phyloP scores from a whole-genome alignment of 2,797 vertebrate genomes.

The Rousettus madagascariensis region DNA sequence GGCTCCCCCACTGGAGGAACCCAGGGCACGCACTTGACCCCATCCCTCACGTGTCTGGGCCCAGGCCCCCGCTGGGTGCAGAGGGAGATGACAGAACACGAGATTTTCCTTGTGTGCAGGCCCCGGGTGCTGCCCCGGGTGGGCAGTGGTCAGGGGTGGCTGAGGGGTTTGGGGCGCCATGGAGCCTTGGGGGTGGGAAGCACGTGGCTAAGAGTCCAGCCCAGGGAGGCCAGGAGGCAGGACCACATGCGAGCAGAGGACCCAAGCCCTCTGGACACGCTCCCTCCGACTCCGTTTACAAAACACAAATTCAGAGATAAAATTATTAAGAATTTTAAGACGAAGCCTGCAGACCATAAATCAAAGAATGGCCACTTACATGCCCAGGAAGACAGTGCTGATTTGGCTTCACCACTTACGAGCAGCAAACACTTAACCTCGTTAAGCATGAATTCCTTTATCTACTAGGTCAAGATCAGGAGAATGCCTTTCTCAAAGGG shows the following conservation, averaged over 20 bases:
- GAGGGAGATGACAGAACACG: fast-evolving
- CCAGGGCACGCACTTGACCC: too few relatives aligned
- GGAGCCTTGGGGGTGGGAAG: not conserved
- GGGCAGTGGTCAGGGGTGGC: not conserved
- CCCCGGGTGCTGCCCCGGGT: not conserved
- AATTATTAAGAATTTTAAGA: not conserved
- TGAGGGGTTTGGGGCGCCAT: fast-evolving
- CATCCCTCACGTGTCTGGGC: not conserved
- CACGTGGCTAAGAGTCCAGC: too few relatives aligned
- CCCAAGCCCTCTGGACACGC: fast-evolving
- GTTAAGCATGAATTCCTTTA: not conserved
- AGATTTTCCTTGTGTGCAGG: not conserved
- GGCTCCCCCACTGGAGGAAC: not conserved
- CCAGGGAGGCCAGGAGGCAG: not conserved
- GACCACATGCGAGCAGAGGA: too few relatives aligned
- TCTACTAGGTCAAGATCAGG: too few relatives aligned
- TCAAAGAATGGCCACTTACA: fast-evolving
- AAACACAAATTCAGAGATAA: not conserved
- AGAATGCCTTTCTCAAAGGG: not conserved
- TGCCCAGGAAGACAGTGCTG: not conserved
- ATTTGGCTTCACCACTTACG: not conserved
- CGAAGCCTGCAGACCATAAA: not conserved
- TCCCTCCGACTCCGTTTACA: not conserved
- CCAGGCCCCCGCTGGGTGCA: not conserved
- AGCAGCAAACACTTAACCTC: not conserved